Evolutionary conservation across 2,113 vertebrate species (phyloP).

Genomic region (Acinonyx jubatus): DNA sequence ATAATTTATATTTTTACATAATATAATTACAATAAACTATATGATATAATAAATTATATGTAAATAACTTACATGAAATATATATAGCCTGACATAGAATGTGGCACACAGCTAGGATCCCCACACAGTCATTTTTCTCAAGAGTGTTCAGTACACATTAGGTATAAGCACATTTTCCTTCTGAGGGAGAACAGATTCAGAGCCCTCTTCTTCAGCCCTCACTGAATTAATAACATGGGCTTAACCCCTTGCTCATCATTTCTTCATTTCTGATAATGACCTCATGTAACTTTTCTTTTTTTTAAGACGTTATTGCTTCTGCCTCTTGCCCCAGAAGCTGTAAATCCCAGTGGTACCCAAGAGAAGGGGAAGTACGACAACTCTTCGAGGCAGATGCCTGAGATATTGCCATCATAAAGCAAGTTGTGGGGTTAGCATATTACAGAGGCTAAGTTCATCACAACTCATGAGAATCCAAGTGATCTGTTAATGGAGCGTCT

Average conservation of each 20-base stretch:
- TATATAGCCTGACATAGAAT: neutral
- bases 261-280: conserved; percentile 26
- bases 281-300: neutral
- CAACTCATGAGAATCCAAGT: conserved; percentile 38
- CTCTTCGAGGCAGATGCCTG: neutral
- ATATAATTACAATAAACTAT: neutral
- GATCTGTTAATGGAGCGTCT: conserved; percentile 29
- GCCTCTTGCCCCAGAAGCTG: conserved; percentile 23
- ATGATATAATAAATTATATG: neutral
- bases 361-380: neutral
- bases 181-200: neutral
- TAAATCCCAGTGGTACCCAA: conserved; percentile 45
- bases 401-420: neutral
- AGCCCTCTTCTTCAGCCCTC: neutral
- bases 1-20: neutral
- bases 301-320: conserved; percentile 20
- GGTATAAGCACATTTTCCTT: neutral
- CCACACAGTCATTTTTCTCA: neutral
- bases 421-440: neutral
- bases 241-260: neutral
- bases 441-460: neutral
- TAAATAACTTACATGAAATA: neutral
- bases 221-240: neutral
- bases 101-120: neutral
- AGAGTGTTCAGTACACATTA: neutral